Evolutionary conservation across 2,797 vertebrate genomes (phyloP), one percentile per base, ranked within the genome.

Genomic region (Siniperca scherzeri): DNA sequence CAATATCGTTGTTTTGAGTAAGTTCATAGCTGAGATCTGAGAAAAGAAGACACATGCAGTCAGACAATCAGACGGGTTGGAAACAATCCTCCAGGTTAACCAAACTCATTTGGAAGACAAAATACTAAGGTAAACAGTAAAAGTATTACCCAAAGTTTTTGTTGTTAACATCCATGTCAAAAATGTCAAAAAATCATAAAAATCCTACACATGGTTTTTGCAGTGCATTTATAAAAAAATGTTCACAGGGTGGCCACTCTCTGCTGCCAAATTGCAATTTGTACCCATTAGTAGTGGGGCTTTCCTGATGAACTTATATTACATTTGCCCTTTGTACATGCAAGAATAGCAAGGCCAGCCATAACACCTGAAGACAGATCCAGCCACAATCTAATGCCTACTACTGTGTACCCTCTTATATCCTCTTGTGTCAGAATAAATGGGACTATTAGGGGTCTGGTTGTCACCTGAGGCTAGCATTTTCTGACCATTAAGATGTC

Each of bases 401-500:
- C 38, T 11, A 21, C 30, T 50, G 56, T 25, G 13, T 7, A 62
- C 11, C 19, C n/a, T 71, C 16, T 33, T 57, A 64, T 4, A 14
- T 67, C 61, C 27, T 48, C 7, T 67, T 40, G 8, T 33, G 25
- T 64, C 42, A 19, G 44, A 21, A 22, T 56, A 38, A 38, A 52
- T 50, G 19, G 6, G 16, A 56, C 53, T 22, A 36, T 76, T 71
- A 52, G 3, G 5, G 42, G 27, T 36, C 30, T 14, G 22, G 40
- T 71, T 71, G 64, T 78, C 83, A 78, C 70, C 56, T 40, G 27
- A 74, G 46, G 25, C 62, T 50, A 33, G 62, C 30, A 53, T 69
- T 83, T 72, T 22, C 36, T 13, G 44, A 74, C 74, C 71, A 55
- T 82, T 76, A 85, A 74, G 27, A 78, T 11, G 38, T 79, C 80